These are phyloP conservation scores for Acanthurus tractus DNA, from an alignment of 2,797 vertebrate species.

Conservation along the genomic window DNA sequence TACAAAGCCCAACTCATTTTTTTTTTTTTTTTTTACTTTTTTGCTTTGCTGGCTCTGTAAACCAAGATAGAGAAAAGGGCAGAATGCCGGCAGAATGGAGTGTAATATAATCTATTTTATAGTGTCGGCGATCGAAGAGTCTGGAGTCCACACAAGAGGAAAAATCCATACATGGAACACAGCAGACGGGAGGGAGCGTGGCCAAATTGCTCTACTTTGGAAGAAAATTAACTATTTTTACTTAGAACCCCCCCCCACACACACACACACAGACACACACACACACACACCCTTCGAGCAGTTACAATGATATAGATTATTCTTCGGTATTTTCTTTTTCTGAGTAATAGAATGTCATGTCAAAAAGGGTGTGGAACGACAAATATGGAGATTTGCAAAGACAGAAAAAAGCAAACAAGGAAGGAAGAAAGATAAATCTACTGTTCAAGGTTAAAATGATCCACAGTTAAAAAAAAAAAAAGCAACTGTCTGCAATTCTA, in stretches of 20 bases:
- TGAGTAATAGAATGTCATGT: slow-evolving; percentile 79
- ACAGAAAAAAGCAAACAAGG: neutral
- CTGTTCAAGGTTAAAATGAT: slow-evolving; percentile 51
- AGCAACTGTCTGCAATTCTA: slow-evolving; percentile 65
- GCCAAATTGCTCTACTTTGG: slow-evolving; percentile 87
- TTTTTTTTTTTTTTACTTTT: slow-evolving; percentile 48
- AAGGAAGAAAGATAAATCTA: slow-evolving; percentile 33
- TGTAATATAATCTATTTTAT: slow-evolving; percentile 90
- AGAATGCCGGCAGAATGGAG: slow-evolving; percentile 83
- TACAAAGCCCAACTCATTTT: slow-evolving; percentile 54
- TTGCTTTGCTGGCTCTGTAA: slow-evolving; percentile 71
- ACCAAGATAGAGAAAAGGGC: slow-evolving; percentile 67
- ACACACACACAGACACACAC: slow-evolving; percentile 82
- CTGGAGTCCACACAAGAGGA: slow-evolving; percentile 83
- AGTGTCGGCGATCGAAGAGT: slow-evolving; percentile 84
- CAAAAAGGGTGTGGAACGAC: slow-evolving; percentile 52
- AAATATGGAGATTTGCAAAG: slow-evolving; percentile 63
- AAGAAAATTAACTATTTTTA: slow-evolving; percentile 89
- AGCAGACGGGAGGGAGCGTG: slow-evolving; percentile 83
- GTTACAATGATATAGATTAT: slow-evolving; percentile 84
- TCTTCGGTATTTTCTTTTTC: slow-evolving; percentile 41
- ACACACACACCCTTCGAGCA: slow-evolving; percentile 74
- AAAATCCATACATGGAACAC: slow-evolving; percentile 88
- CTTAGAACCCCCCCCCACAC: too few species aligned
- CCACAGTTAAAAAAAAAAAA: neutral